Evolutionary conservation across 2,113 vertebrate species (phyloP).

Genomic region (Potamarius usumacintae): DNA sequence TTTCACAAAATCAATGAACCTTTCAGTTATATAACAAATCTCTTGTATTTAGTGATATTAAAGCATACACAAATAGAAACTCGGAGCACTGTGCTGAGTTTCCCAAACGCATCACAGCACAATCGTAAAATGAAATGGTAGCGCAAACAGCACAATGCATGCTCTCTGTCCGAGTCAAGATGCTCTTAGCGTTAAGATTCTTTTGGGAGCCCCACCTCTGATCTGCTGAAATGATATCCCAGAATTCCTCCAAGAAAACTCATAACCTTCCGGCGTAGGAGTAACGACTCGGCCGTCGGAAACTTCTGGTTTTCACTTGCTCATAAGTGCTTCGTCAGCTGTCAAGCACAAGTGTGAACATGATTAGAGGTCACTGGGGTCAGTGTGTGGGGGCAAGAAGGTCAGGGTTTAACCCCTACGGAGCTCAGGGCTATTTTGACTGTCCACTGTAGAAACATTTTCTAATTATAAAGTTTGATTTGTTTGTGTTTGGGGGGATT

Average conservation of each 20-base stretch:
- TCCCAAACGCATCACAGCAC: too few species aligned
- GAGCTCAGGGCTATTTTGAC: slow-evolving; percentile 20
- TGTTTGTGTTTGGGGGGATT: too few species aligned
- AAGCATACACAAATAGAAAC: not conserved
- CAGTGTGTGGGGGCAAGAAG: slow-evolving; percentile 21
- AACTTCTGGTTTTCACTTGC: not conserved
- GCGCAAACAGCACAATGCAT: too few species aligned
- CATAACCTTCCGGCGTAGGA: not conserved
- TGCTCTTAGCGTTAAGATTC: too few species aligned
- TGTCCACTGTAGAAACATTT: not conserved
- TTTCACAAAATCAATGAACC: not conserved
- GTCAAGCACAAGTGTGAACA: slow-evolving; percentile 38
- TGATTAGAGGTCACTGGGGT: slow-evolving; percentile 10
- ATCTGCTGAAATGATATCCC: not conserved
- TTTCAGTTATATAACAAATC: not conserved
- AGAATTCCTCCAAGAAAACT: not conserved
- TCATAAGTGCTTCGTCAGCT: not conserved
- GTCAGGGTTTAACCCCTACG: slow-evolving; percentile 13
- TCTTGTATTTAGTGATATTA: not conserved
- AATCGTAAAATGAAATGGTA: too few species aligned
- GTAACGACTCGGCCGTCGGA: not conserved
- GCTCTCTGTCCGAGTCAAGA: too few species aligned
- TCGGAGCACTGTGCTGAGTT: too few species aligned
- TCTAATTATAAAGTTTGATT: not conserved
- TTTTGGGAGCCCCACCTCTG: too few species aligned